Percentiles rank a stretch among this genome's conserved stretches.
Conservation (phyloP, 2,888 invertebrate genomes). For the Corythucha ciliata region DNA sequence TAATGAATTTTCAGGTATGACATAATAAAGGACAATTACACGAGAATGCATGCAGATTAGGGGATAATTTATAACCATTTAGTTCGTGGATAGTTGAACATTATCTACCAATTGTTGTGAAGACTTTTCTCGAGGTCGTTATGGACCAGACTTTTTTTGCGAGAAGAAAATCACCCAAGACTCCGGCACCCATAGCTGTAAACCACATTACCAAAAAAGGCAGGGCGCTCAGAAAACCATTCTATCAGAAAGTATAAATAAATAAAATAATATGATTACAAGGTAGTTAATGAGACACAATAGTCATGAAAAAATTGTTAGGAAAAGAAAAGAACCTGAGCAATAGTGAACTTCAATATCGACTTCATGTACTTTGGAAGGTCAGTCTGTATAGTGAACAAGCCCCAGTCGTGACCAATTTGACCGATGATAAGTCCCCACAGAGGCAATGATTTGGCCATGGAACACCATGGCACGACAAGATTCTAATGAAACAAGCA, state of each 20-base stretch:
- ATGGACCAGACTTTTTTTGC: constrained; percentile 39
- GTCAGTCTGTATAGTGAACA: constrained; percentile 61
- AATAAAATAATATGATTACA: too few relatives aligned
- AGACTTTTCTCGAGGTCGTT: constrained; percentile 44
- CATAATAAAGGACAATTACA: too few relatives aligned
- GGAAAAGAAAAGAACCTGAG: constrained; percentile 40
- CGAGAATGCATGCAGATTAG: too few relatives aligned
- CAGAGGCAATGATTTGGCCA: constrained; percentile 46
- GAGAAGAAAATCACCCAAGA: constrained; percentile 57
- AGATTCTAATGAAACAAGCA: constrained; percentile 17
- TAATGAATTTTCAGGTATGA: too few relatives aligned
- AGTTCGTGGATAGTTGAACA: too few relatives aligned
- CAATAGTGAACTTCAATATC: constrained; percentile 55
- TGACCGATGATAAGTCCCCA: constrained; percentile 42
- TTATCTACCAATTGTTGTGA: constrained; percentile 45
- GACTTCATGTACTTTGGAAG: constrained; percentile 61
- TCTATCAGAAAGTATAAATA: constrained; percentile 40
- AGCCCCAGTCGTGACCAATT: constrained; percentile 57
- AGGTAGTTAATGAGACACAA: too few relatives aligned
- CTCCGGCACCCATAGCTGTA: constrained; percentile 54
- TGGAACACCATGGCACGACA: constrained; percentile 60
- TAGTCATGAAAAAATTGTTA: too few relatives aligned
- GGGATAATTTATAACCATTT: too few relatives aligned
- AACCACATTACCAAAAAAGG: constrained; percentile 62
- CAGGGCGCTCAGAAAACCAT: constrained; percentile 54